These are phyloP conservation scores for Gymnosoma rotundatum DNA, from an alignment of 2,888 invertebrate genomes.

Conservation along the genomic window DNA sequence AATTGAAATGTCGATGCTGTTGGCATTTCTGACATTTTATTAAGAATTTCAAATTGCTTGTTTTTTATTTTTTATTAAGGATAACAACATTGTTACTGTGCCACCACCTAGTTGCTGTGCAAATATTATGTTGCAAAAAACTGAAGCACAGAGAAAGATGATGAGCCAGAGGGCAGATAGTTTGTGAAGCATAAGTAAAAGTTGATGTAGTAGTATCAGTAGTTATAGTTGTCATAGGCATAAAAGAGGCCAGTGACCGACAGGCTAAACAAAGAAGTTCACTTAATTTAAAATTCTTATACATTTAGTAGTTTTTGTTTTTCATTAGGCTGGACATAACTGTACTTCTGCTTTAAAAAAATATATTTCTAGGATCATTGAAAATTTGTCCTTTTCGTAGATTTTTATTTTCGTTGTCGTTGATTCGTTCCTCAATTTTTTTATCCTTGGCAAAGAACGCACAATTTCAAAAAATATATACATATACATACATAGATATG, in stretches of 20 bases:
- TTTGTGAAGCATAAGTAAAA: neutral
- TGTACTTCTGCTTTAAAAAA: too few species aligned
- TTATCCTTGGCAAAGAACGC: constrained; percentile 47
- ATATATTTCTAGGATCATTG: neutral
- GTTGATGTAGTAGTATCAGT: neutral
- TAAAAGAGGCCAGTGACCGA: constrained; percentile 49
- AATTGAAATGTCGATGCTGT: constrained; percentile 64
- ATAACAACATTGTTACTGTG: constrained; percentile 39
- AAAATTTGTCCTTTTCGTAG: constrained; percentile 22
- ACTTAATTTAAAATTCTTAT: neutral
- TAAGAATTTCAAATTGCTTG: constrained; percentile 53
- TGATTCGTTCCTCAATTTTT: neutral
- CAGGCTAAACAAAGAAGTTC: neutral
- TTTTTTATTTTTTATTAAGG: constrained; percentile 36
- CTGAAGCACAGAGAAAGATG: constrained; percentile 19
- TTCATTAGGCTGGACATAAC: neutral
- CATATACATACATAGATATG: too few species aligned
- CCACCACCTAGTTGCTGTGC: neutral
- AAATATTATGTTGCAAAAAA: neutral
- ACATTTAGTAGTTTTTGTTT: neutral
- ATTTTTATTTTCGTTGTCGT: constrained; percentile 5
- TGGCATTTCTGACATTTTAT: constrained; percentile 66
- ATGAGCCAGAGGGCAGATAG: constrained; percentile 42
- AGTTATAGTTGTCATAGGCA: neutral
- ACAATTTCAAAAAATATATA: neutral